Evolutionary conservation across 2,888 invertebrate species (phyloP), one percentile per base, ranked within the genome.

Genomic region (Cryptocephalus moraei): DNA sequence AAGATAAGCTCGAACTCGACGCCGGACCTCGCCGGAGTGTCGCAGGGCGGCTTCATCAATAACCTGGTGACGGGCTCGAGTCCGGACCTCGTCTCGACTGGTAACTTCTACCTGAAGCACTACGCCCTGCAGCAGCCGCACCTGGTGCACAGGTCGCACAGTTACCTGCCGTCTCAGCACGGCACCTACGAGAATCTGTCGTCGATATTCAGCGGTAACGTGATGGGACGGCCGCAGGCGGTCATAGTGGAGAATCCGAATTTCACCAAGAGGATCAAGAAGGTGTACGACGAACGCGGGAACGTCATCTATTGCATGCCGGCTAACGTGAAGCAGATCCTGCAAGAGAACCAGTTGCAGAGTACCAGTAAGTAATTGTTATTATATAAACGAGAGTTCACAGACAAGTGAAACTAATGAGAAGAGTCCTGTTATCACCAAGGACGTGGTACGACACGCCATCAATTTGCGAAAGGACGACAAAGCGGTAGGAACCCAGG

Each of bases 1-100:
- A 77, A 84, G 0, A 72, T 84, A n/a, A 85, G 84, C 43, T 89
- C 88, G 8, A 87, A 85, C 58, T 89, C 88, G 1, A 90, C 90
- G 1, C 90, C 91, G 0, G 91, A 91, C 66, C 68, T 91, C 47
- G 89, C 90, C 0, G 81, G 81, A 1, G 82, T 84, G 1, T 80
- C 82, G 47, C 83, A 82, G 47, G 55, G 56, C 36, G 60, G 64
- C 32, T 68, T 68, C 51, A 60, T 69, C 38, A 43, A 43, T 11
- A 69, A 59, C 1, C 78, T 83, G 50, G 83, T 84, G 0, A 82
- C 83, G 1, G 86, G 86, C 0, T 86, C 86, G 0, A 86, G 85
- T 60, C 86, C 86, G 0, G 86, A 87, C 66, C 68, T 87, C 51
- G 86, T 88, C 1, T 86, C 88, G 0, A 81, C 84, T 9, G 76